Conservation (phyloP, 2,797 vertebrate genomes). For the Buphagus erythrorhynchus region DNA sequence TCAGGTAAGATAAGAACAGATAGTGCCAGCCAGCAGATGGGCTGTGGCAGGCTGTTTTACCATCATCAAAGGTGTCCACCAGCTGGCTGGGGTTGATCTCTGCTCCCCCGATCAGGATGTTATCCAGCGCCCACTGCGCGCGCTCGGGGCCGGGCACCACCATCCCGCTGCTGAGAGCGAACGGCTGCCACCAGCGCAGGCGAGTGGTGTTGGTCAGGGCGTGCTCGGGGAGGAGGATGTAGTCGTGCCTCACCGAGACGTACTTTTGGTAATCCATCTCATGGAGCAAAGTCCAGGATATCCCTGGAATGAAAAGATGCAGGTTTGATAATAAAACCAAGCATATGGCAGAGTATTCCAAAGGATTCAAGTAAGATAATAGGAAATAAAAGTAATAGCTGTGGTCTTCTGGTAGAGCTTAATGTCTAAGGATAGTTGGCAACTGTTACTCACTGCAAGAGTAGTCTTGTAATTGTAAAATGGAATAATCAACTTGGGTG, state of each 20-base stretch:
- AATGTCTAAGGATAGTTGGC: neutral
- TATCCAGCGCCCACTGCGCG: constrained; percentile 97
- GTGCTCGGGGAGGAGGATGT: constrained; percentile 90
- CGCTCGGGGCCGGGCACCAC: constrained; percentile 88
- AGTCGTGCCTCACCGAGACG: constrained; percentile 92
- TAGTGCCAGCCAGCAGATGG: neutral
- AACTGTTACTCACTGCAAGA: neutral
- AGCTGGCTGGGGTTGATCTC: constrained; percentile 97
- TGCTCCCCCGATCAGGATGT: constrained; percentile 94
- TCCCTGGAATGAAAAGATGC: constrained; percentile 77
- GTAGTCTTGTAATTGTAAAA: neutral
- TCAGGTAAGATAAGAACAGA: neutral
- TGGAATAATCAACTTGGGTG: neutral
- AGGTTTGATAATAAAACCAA: neutral
- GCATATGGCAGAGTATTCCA: neutral
- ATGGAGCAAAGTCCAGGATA: constrained; percentile 94
- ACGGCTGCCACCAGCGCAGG: constrained; percentile 98
- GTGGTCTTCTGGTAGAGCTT: neutral
- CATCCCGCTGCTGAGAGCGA: constrained; percentile 87
- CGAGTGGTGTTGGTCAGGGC: constrained; percentile 93
- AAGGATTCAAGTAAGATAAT: neutral
- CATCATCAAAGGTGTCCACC: constrained; percentile 95
- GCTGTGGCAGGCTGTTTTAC: constrained; percentile 73
- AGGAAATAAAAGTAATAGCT: neutral
- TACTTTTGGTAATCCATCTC: constrained; percentile 99